phyloP scores from a whole-genome alignment of 2,888 invertebrate species.

The Caenorhabditis sp. region DNA sequence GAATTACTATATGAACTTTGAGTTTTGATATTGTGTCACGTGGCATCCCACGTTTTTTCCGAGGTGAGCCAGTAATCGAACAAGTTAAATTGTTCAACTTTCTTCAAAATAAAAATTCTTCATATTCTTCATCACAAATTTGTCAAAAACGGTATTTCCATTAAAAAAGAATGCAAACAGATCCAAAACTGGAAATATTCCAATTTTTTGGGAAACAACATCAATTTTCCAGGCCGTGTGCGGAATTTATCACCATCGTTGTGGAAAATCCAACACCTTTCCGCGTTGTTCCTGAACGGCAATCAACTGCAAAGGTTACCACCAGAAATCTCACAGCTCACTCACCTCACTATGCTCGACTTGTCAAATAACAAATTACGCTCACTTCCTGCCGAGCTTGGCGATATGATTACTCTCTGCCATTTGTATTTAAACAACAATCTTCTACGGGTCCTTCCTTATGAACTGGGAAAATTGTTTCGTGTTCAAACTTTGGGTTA shows the following conservation, averaged over 20 bases:
- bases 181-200: neutral
- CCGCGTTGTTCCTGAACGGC: constrained; percentile 92
- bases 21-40: too few species aligned
- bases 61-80: too few species aligned
- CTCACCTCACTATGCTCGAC: constrained; percentile 86
- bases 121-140: too few species aligned
- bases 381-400: constrained; percentile 91
- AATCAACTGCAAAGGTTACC: constrained; percentile 90
- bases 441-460: constrained; percentile 89
- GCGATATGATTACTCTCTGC: constrained; percentile 92
- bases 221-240: constrained; percentile 81
- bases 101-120: too few species aligned
- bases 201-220: too few species aligned
- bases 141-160: too few species aligned
- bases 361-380: constrained; percentile 92
- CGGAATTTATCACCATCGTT: constrained; percentile 89
- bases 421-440: constrained; percentile 94
- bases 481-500: constrained; percentile 87
- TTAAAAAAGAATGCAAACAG: too few species aligned
- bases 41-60: too few species aligned
- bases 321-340: constrained; percentile 83
- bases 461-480: constrained; percentile 95
- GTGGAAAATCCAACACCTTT: constrained; percentile 88
- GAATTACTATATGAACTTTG: too few species aligned
- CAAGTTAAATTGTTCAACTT: too few species aligned